Evolutionary conservation across 2,888 invertebrate species (phyloP).

Genomic region (Chesias legatella): DNA sequence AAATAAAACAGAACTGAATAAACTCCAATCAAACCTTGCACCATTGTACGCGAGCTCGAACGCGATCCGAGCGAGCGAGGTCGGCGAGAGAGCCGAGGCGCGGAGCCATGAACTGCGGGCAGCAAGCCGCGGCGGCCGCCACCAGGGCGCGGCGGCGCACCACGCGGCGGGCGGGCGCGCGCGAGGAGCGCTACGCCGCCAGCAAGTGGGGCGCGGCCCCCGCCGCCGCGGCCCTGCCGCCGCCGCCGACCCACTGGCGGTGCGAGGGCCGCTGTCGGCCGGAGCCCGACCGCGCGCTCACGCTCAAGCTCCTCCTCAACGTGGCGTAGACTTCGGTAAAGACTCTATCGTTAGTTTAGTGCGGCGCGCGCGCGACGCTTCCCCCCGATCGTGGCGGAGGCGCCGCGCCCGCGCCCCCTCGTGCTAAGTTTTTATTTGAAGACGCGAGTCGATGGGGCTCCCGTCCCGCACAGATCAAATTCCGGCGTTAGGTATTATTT

Average conservation of each 20-base stretch:
- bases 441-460: conserved; percentile 56
- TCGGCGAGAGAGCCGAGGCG: conserved; percentile 22
- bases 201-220: conserved; percentile 92
- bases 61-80: conserved; percentile 23
- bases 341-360: conserved; percentile 64
- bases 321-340: conserved; percentile 65
- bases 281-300: conserved; percentile 78
- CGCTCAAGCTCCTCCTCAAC: conserved; percentile 83
- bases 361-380: conserved; percentile 48
- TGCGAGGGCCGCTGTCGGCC: conserved; percentile 70
- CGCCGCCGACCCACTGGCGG: conserved; percentile 90
- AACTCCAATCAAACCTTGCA: conserved; percentile 5
- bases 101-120: conserved; percentile 45
- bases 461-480: conserved; percentile 61
- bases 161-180: conserved; percentile 34
- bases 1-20: conserved; percentile 3
- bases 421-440: conserved; percentile 74
- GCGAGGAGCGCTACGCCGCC: conserved; percentile 81
- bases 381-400: conserved; percentile 43
- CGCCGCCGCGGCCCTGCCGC: conserved; percentile 87
- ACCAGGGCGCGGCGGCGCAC: conserved; percentile 47
- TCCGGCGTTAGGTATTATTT: conserved; percentile 80
- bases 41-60: background rate
- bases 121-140: conserved; percentile 33
- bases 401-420: conserved; percentile 49